Base-by-base conservation (phyloP, 1,140 invertebrate species). In the Trichonephila clavata region DNA sequence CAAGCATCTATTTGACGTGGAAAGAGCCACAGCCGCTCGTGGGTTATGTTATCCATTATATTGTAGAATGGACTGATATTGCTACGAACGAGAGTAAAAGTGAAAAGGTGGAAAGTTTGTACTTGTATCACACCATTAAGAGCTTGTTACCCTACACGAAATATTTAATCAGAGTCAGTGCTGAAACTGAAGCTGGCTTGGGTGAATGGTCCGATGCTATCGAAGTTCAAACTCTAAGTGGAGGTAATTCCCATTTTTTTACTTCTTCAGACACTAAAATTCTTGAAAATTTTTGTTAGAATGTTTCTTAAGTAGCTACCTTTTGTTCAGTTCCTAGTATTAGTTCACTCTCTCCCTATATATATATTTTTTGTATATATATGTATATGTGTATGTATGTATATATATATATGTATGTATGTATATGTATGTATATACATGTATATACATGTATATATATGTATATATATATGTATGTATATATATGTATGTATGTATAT, bases 1-100 rank as follows among this genome's bases (percentile, higher is more conserved):
- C 83, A 13, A 88, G 20, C 32, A 77, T 87, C 4, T 2, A 20
- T n/a, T 32, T 93, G n/a, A 65, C 27, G 27, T 93, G 92, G 92
- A n/a, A 88, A 16, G 65, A 60, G 21, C 92, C 92, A 16, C 1
- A 21, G 7, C 60, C 71, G 0, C 2, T 39, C 1, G 65, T 59
- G 2, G 92, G 92, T 3, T 13, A 20, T 16, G 57, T 93, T 21
- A 18, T 10, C 2, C 5, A 13, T 6, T 92, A 92, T 32, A 8
- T 59, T 2, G 27, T 92, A 18, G 21, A 71, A 32, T 92, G 83
- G 43, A 61, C 43, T 1, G 63, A 65, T 50, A 21, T 59, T 20
- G 27, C 24, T 6, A 24, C 57, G 21, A 60, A 60, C 5, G 50
- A 6, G 2, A 24, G 14, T 10, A n/a, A n/a, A 4, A 59, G 7